Percentiles rank a stretch among this genome's conserved stretches.
Evolutionary conservation across 2,797 vertebrate genomes (phyloP).

Genomic region (Hypotaenidia okinawae): DNA sequence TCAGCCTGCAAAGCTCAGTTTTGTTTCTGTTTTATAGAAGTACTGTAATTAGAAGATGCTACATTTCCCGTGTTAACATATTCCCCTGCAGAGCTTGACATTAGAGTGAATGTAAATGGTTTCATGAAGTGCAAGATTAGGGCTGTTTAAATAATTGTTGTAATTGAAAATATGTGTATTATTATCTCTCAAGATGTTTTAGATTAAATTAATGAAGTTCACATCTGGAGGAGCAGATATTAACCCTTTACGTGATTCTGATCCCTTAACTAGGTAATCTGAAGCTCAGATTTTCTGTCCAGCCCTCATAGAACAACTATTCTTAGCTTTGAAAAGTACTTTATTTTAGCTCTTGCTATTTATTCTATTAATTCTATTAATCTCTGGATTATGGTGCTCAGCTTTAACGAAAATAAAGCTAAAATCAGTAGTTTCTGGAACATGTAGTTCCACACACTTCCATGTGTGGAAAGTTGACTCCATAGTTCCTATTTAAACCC

Average conservation of each 20-base stretch:
- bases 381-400: neutral
- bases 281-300: neutral
- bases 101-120: slow-evolving; percentile 39
- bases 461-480: neutral
- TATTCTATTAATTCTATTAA: neutral
- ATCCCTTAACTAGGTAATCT: neutral
- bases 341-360: neutral
- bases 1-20: neutral
- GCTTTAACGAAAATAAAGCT: neutral
- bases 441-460: too few relatives aligned
- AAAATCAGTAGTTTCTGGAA: neutral
- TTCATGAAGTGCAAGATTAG: slow-evolving; percentile 65
- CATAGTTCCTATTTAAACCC: neutral
- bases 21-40: slow-evolving; percentile 27
- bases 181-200: slow-evolving; percentile 60
- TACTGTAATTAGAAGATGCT: slow-evolving; percentile 39
- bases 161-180: slow-evolving; percentile 65
- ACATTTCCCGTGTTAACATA: slow-evolving; percentile 24
- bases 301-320: neutral
- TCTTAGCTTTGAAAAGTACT: neutral
- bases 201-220: slow-evolving; percentile 57
- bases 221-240: slow-evolving; percentile 53
- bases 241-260: slow-evolving; percentile 33
- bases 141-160: slow-evolving; percentile 66
- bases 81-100: slow-evolving; percentile 34